These are phyloP conservation scores for Tenthredo mesomela DNA, from an alignment of 2,888 invertebrate genomes.

Conservation along the genomic window DNA sequence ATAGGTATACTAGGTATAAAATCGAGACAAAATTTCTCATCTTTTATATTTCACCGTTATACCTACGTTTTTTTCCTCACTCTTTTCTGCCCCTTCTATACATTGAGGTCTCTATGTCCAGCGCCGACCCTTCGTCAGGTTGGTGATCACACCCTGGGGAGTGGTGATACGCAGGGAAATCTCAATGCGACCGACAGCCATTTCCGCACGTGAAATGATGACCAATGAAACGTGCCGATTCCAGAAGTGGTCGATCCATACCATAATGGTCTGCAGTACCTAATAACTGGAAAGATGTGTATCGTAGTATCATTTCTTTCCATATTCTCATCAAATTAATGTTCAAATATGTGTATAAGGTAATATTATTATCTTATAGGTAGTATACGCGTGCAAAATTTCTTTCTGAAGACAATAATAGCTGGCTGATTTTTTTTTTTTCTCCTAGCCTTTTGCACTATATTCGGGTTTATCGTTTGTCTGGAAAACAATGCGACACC, in stretches of 20 bases:
- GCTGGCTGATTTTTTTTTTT: background rate
- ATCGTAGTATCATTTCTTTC: background rate
- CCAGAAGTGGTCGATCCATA: constrained; percentile 26
- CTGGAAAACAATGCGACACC: constrained; percentile 35
- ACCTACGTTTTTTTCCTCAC: background rate
- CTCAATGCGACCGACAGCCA: constrained; percentile 55
- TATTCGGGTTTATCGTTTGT: constrained; percentile 24
- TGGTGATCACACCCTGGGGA: constrained; percentile 45
- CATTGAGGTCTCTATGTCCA: constrained; percentile 20
- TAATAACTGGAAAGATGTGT: background rate
- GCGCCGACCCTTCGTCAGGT: constrained; percentile 46
- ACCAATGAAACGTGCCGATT: constrained; percentile 50
- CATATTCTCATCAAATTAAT: background rate
- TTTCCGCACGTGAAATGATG: constrained; percentile 54
- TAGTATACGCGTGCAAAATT: too few relatives aligned
- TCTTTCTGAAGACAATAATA: too few relatives aligned
- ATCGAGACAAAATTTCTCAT: background rate
- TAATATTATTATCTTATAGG: too few relatives aligned
- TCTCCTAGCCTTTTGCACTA: background rate
- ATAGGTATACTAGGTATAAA: too few relatives aligned
- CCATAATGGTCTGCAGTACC: background rate
- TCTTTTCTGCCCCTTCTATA: background rate
- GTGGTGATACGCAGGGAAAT: constrained; percentile 53
- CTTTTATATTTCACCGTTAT: background rate
- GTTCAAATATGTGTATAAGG: too few relatives aligned